Evolutionary conservation across 2,797 vertebrate genomes (phyloP), one percentile per base, ranked within the genome.

Genomic region (Danio tinwini): DNA sequence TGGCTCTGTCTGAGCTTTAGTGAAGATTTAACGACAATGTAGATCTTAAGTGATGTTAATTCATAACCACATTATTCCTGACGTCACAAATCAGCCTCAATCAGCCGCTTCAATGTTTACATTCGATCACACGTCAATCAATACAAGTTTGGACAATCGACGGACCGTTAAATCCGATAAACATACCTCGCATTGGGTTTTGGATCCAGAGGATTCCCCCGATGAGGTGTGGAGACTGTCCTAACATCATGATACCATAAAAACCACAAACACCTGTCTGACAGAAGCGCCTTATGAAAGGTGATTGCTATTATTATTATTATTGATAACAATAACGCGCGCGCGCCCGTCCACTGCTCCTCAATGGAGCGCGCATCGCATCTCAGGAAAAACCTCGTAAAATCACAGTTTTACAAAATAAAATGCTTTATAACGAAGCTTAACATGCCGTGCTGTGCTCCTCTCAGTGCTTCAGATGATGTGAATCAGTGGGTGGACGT

Each of bases 101-200:
- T 2, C 47, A 49, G 5, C 14, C 5, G 42, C 14, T 2, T 6
- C n/a, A 13, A 75, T 47, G 19, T 14, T 39, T 11, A 10, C 17
- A 44, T 37, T 62, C 29, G 29, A 10, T 3, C 12, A 56, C 8
- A 16, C 11, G 45, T 62, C 21, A 44, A 42, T 62, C 37, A 62
- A 6, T 7, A 19, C 29, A 59, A 59, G 42, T 64, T 76, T 44
- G 2, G 8, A 17, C 13, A 49, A 61, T 12, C 7, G 14, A 39
- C 21, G 21, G 49, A 44, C 49, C 62, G 45, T 8, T 7, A 4
- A 10, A 21, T 37, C 11, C 11, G 5, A 65, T n/a, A 37, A 21
- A 81, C 84, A 14, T 91, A 94, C 93, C 93, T 93, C 91, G 88
- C 90, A 93, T 93, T 37, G 92, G 93, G 88, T 94, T 94, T 80